Conservation (phyloP, 2,888 invertebrate species). For the Lochmaea crataegi region DNA sequence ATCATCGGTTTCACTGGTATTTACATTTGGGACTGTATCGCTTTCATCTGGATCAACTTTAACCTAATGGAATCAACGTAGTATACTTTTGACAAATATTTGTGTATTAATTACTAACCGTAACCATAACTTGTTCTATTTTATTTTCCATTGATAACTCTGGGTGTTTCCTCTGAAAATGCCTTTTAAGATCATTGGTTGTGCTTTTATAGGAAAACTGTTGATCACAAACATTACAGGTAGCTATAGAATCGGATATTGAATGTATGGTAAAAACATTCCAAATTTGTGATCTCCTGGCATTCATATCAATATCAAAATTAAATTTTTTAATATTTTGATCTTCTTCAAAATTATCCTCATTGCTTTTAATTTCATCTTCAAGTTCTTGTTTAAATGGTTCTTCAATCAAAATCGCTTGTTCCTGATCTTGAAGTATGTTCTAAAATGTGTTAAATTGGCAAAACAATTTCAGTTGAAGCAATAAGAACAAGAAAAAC, state of each 20-base stretch:
- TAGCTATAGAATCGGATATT: not conserved
- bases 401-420: not conserved
- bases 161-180: slow-evolving; percentile 9
- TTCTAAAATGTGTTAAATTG: not conserved
- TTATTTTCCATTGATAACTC: not conserved
- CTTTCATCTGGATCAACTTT: not conserved
- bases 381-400: not conserved
- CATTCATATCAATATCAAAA: not conserved
- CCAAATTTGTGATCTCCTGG: slow-evolving; percentile 7
- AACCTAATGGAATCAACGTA: not conserved
- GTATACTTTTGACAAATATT: not conserved
- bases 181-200: not conserved
- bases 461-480: too few relatives aligned
- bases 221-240: slow-evolving; percentile 3
- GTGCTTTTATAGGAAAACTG: not conserved
- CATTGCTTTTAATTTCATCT: not conserved
- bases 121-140: slow-evolving; percentile 1
- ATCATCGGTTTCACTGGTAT: not conserved
- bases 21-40: not conserved
- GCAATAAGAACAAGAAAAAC: not conserved
- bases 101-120: not conserved
- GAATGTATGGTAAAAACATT: slow-evolving; percentile 10
- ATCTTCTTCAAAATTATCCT: not conserved
- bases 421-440: not conserved
- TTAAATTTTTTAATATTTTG: not conserved